These are phyloP conservation scores for Etheostoma spectabile DNA, from an alignment of 2,113 vertebrate genomes.

Conservation along the genomic window DNA sequence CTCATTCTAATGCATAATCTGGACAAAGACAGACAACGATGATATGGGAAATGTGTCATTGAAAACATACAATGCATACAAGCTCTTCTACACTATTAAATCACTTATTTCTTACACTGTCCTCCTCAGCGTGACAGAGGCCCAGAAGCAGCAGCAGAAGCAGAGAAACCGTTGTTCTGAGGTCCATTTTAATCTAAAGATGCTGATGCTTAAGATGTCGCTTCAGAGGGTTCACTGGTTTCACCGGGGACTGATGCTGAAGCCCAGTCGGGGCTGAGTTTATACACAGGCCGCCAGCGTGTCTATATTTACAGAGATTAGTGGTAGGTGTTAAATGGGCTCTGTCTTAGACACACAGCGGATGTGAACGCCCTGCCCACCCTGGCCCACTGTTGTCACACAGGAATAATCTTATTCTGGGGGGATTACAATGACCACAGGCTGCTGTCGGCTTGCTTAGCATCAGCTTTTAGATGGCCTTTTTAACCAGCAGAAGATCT, in stretches of 20 bases:
- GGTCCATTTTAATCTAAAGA: conserved; percentile 40
- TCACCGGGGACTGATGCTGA: conserved; percentile 21
- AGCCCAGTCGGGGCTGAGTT: background rate
- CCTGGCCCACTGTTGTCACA: conserved; percentile 52
- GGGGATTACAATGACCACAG: conserved; percentile 61
- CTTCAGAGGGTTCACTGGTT: background rate
- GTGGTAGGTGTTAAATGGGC: conserved; percentile 34
- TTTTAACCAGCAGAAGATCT: conserved; percentile 45
- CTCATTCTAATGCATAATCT: background rate
- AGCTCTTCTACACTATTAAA: background rate
- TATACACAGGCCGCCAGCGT: conserved; percentile 50
- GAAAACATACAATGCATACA: accelerated
- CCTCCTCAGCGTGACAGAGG: conserved; percentile 19
- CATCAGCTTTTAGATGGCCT: conserved; percentile 63
- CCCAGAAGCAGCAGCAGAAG: conserved; percentile 57
- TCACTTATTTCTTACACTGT: conserved; percentile 36
- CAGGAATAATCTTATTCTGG: conserved; percentile 62
- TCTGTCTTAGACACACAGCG: conserved; percentile 57
- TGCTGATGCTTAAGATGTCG: background rate
- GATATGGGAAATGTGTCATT: background rate
- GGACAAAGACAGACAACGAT: background rate
- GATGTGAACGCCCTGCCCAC: conserved; percentile 55
- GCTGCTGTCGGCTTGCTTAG: conserved; percentile 51
- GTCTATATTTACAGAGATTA: conserved; percentile 64
- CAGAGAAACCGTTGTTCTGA: background rate